A percentile compares a stretch with the other conserved stretches of the same genome.
These are phyloP conservation scores for Pardosa pseudoannulata DNA, from an alignment of 2,888 invertebrate genomes.

Conservation along the genomic window DNA sequence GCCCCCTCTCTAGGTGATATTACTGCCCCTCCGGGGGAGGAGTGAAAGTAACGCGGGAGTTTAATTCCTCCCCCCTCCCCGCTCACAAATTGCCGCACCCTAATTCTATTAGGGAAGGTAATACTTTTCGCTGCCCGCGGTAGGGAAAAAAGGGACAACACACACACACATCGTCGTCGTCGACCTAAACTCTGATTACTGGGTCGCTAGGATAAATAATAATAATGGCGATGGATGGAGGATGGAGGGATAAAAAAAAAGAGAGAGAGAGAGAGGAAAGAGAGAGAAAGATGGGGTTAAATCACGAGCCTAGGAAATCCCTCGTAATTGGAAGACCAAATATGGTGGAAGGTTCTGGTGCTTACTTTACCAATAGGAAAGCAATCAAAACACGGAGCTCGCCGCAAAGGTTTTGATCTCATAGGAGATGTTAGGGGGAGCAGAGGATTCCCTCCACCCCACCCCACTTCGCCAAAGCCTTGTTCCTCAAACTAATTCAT, in stretches of 20 bases:
- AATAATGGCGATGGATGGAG: constrained; percentile 37
- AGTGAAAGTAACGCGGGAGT: constrained; percentile 26
- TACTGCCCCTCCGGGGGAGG: constrained; percentile 29
- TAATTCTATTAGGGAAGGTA: constrained; percentile 67
- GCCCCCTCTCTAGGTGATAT: constrained; percentile 69
- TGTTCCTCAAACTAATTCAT: constrained; percentile 59
- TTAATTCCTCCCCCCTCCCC: constrained; percentile 58
- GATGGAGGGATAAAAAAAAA: constrained; percentile 9
- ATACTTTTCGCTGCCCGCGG: constrained; percentile 41
- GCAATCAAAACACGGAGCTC: constrained; percentile 59
- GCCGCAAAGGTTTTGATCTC: constrained; percentile 62
- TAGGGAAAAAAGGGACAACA: constrained; percentile 15
- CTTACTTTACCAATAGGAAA: constrained; percentile 68
- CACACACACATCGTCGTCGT: constrained; percentile 6
- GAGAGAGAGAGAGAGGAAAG: not conserved
- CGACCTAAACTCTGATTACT: constrained; percentile 19
- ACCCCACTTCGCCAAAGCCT: constrained; percentile 11
- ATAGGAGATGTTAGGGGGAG: not conserved
- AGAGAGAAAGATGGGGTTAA: constrained; percentile 43
- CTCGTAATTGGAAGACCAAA: constrained; percentile 68
- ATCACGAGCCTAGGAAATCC: constrained; percentile 62
- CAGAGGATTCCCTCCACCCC: constrained; percentile 1
- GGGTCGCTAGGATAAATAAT: constrained; percentile 46
- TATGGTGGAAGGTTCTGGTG: constrained; percentile 66
- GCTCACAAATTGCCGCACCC: constrained; percentile 63